Conservation (phyloP, 2,797 vertebrate genomes). For the Acanthiza pusilla region DNA sequence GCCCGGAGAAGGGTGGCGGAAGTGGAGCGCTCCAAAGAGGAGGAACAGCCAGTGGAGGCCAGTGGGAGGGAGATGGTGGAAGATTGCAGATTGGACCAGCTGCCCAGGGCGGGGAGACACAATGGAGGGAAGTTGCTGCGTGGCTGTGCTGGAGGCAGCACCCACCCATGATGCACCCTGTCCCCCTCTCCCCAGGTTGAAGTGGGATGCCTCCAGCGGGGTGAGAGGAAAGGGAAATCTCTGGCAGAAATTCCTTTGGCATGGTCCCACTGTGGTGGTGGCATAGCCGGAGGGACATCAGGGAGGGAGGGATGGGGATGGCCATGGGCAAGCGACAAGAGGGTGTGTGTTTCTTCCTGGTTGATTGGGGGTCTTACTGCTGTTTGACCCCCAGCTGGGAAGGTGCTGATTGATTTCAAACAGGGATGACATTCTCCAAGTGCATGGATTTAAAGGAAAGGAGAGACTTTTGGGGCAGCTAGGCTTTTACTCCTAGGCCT, state of each 20-base stretch:
- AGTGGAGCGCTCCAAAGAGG: neutral
- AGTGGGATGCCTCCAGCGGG: accelerated
- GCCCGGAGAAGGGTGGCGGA: neutral
- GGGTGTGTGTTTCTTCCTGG: neutral
- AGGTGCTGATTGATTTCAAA: neutral
- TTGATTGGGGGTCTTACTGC: neutral
- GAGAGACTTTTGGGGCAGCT: neutral
- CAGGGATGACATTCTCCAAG: neutral
- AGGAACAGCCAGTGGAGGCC: neutral
- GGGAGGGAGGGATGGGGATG: neutral
- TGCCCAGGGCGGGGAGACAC: constrained; percentile 14
- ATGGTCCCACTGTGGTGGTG: accelerated
- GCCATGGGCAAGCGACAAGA: neutral
- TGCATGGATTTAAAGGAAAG: neutral
- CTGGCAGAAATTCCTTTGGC: neutral
- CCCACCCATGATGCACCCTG: accelerated
- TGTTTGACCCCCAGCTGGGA: neutral
- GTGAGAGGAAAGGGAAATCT: neutral
- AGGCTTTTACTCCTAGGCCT: neutral
- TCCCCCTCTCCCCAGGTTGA: accelerated
- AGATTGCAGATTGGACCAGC: neutral
- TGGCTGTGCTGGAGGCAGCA: neutral
- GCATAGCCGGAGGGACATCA: accelerated
- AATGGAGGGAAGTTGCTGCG: constrained; percentile 22
- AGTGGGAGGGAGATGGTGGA: constrained; percentile 19